These are phyloP conservation scores for Biston betularia DNA, from an alignment of 2,888 invertebrate genomes.

Conservation along the genomic window DNA sequence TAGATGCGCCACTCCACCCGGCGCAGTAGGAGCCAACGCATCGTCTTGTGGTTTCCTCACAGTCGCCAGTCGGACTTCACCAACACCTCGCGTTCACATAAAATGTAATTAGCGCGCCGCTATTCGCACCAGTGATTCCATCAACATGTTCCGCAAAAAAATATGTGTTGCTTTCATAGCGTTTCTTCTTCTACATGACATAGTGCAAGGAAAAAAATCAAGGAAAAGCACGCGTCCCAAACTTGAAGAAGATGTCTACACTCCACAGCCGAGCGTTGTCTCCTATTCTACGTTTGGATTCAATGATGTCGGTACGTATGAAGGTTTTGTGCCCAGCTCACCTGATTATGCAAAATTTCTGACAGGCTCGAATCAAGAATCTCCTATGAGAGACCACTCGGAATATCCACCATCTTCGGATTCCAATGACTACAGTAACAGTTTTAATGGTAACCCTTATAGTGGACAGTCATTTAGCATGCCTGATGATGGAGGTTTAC, in stretches of 20 bases:
- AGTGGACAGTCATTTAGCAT: slow-evolving; percentile 56
- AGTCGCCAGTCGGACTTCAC: slow-evolving; percentile 73
- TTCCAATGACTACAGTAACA: slow-evolving; percentile 61
- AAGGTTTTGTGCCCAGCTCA: slow-evolving; percentile 77
- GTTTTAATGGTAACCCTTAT: slow-evolving; percentile 57
- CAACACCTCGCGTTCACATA: slow-evolving; percentile 69
- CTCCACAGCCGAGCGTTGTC: slow-evolving; percentile 75
- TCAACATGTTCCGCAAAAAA: slow-evolving; percentile 69
- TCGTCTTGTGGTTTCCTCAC: slow-evolving; percentile 57
- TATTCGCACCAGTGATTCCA: slow-evolving; percentile 42
- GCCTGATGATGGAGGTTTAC: slow-evolving; percentile 56
- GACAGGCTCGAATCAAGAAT: slow-evolving; percentile 64
- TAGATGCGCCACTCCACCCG: slow-evolving; percentile 52
- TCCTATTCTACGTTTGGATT: slow-evolving; percentile 81
- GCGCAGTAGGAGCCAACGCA: slow-evolving; percentile 44
- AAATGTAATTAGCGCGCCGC: slow-evolving; percentile 66
- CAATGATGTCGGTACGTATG: slow-evolving; percentile 75
- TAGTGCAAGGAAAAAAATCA: slow-evolving; percentile 64
- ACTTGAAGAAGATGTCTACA: slow-evolving; percentile 65
- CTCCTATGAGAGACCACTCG: slow-evolving; percentile 70
- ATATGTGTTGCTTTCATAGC: slow-evolving; percentile 62
- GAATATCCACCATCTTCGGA: slow-evolving; percentile 76
- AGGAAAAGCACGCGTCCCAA: slow-evolving; percentile 67
- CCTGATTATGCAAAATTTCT: slow-evolving; percentile 73
- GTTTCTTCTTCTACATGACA: slow-evolving; percentile 54